phyloP scores from a whole-genome alignment of 2,113 vertebrate genomes.

The Coreoperca whiteheadi region DNA sequence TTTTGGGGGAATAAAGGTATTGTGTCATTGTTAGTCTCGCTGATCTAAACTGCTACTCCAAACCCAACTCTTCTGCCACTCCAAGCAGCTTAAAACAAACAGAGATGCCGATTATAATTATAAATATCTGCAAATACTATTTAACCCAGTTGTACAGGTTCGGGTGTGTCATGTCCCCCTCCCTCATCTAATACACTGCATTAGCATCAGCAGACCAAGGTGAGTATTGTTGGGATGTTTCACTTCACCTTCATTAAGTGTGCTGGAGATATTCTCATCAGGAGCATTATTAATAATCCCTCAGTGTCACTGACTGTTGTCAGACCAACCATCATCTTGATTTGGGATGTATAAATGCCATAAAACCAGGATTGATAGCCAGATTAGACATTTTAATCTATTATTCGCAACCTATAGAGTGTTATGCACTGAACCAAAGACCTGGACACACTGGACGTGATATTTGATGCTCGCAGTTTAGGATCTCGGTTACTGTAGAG shows the following conservation, averaged over 20 bases:
- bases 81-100: background rate
- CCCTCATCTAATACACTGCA: background rate
- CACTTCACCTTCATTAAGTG: background rate
- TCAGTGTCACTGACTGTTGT: background rate
- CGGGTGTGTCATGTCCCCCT: conserved; percentile 9
- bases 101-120: background rate
- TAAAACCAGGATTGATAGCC: no score
- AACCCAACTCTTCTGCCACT: background rate
- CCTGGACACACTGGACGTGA: no score
- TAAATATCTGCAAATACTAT: background rate
- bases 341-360: background rate
- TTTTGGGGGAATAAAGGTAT: background rate
- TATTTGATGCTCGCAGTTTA: background rate
- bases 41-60: background rate
- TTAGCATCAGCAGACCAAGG: background rate
- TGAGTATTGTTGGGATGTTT: conserved; percentile 7
- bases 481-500: background rate
- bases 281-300: background rate
- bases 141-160: conserved; percentile 11
- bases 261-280: background rate
- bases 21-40: background rate
- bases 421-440: background rate
- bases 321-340: background rate
- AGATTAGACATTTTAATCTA: no score
- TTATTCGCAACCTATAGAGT: no score